phyloP scores from a whole-genome alignment of 2,888 invertebrate species.

The Perizoma affinitatum region DNA sequence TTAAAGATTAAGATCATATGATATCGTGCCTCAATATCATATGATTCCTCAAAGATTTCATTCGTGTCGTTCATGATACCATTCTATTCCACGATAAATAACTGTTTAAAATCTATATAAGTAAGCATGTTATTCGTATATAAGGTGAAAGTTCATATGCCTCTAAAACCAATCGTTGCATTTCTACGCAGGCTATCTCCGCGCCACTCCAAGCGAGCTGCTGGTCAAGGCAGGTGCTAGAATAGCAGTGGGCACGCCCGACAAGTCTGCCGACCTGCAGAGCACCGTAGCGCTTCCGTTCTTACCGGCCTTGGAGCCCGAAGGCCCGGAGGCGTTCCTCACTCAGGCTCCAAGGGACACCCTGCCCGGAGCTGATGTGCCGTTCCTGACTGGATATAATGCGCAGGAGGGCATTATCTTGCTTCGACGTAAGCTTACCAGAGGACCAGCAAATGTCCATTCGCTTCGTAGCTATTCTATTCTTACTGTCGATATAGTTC shows the following conservation, averaged over 20 bases:
- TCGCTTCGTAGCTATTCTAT: too few species aligned
- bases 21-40: too few species aligned
- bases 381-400: constrained; percentile 86
- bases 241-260: constrained; percentile 68
- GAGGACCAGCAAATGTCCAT: too few species aligned
- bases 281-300: constrained; percentile 85
- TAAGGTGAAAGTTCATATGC: too few species aligned
- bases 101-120: too few species aligned
- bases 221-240: constrained; percentile 84
- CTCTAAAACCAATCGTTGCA: too few species aligned
- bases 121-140: too few species aligned
- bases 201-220: constrained; percentile 84
- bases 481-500: too few species aligned
- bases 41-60: too few species aligned
- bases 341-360: constrained; percentile 76
- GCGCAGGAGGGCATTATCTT: constrained; percentile 87
- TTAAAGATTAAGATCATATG: too few species aligned
- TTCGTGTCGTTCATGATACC: too few species aligned
- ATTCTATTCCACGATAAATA: too few species aligned
- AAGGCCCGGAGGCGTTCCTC: constrained; percentile 76
- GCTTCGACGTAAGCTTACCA: constrained; percentile 77
- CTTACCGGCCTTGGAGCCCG: constrained; percentile 81
- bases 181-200: constrained; percentile 73
- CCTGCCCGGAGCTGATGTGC: constrained; percentile 82
- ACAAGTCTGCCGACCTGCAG: constrained; percentile 72